Base-by-base conservation (phyloP, 2,113 vertebrate species). In the Oncorhynchus tshawytscha region DNA sequence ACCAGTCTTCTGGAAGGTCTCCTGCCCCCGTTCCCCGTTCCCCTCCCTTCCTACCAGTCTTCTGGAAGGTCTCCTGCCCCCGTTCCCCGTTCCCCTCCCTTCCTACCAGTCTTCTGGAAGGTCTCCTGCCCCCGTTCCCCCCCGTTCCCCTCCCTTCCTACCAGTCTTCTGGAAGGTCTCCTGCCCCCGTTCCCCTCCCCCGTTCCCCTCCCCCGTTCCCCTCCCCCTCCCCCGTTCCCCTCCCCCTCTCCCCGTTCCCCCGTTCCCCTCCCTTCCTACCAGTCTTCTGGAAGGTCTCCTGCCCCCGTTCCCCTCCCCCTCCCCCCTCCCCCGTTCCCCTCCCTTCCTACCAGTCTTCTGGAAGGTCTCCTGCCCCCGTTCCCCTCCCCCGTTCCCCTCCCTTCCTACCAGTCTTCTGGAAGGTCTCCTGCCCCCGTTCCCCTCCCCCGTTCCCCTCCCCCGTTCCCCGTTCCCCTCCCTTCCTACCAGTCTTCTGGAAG, bases 101-200 rank as follows among this genome's bases (percentile, higher is more conserved):
- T 1, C 25, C n/a, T n/a, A n/a, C n/a, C n/a, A n/a, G n/a, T n/a
- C n/a, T n/a, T n/a, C n/a, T n/a, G n/a, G n/a, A n/a, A n/a, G n/a
- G n/a, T n/a, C n/a, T n/a, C n/a, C n/a, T n/a, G n/a, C 25, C 25
- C 24, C 24, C 1, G 24, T 18, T 12, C 57, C 2, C 18, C 54
- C 24, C 24, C 24, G 24, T 25, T 25, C 25, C 25, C 5, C 70
- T 18, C 57, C 29, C 29, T 2, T 48, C 78, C 0, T 72, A 97
- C 97, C 98, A 31, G 90, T 95, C 83, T 94, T 95, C 88, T 98
- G 96, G 92, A 99, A 99, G 4, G 75, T 68, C 88, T 99, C 95
- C 64, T 25, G 25, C 25, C 25, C 25, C 25, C 24, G 24, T 25
- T 25, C 24, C 24, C 24, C 24, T 2, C 27, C 2, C 27, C 27